phyloP scores from a whole-genome alignment of 2,797 vertebrate species.

The Serranus cabrilla region DNA sequence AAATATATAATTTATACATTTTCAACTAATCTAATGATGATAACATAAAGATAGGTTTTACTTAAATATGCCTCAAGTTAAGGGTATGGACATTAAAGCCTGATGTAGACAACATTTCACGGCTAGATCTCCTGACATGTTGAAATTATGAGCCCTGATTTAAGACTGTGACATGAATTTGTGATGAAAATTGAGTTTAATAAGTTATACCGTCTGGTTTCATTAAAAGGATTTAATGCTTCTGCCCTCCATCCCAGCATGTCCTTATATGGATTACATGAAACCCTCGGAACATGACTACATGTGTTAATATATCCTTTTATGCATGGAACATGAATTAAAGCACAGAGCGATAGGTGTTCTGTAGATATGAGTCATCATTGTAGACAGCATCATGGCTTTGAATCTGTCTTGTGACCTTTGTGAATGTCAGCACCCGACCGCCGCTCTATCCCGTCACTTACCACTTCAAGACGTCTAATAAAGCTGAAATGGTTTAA shows the following conservation, averaged over 20 bases:
- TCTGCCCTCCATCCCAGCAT: conserved; percentile 33
- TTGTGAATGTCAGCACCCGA: conserved; percentile 62
- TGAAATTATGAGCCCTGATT: conserved; percentile 36
- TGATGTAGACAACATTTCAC: neutral
- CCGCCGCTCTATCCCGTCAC: conserved; percentile 36
- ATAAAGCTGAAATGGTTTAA: conserved; percentile 65
- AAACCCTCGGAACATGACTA: conserved; percentile 38
- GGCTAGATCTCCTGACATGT: conserved; percentile 8
- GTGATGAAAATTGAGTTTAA: conserved; percentile 56
- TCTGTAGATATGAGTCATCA: conserved; percentile 44
- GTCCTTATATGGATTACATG: conserved; percentile 51
- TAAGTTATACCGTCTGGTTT: conserved; percentile 50
- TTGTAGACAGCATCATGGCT: conserved; percentile 29
- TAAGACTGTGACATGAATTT: conserved; percentile 38
- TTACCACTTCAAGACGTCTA: conserved; percentile 53
- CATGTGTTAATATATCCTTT: conserved; percentile 63
- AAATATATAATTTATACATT: neutral
- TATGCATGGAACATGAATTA: conserved; percentile 39
- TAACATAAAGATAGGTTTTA: neutral
- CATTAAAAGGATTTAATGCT: conserved; percentile 58
- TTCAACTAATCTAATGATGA: neutral
- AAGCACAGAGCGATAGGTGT: conserved; percentile 18
- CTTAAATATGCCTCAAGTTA: neutral
- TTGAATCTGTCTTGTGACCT: conserved; percentile 63
- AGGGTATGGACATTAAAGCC: neutral